Base-by-base conservation (phyloP, 2,888 invertebrate genomes). In the Creontiades dilutus region DNA sequence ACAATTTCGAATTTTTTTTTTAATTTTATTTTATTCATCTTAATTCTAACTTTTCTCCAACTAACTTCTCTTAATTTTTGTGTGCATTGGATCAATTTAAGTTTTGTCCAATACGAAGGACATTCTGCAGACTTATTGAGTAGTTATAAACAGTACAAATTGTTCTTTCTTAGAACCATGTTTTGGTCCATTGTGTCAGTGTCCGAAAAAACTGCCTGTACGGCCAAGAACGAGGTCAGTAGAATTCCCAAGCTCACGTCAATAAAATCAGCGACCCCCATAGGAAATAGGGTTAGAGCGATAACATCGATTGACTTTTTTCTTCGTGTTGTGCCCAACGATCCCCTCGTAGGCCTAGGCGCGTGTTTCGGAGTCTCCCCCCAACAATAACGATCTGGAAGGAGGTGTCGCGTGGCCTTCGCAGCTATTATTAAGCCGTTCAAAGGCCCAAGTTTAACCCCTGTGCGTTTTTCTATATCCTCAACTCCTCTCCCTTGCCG, bases 401-500 rank as follows among this genome's bases (percentile, higher is more conserved):
- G 78, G 78, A n/a, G 78, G 37, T 47, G 37, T 78, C 46, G 37
- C 46, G 11, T 46, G 78, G 78, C 78, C 47, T 46, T 46, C 78
- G 46, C 78, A 78, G 78, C 78, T 78, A 78, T 78, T 78, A 78
- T 78, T 78, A 78, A 37, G 78, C 47, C 46, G 37, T 16, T 78
- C 14, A n/a, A 16, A 47, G n/a, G 7, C 9, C 78, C 78, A 5
- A 78, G 11, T 28, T 76, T 78, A 46, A 78, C 28, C 78, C 23
- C 78, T 4, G 46, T 78, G 46, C 19, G 37, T 47, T 78, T 78
- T 78, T 46, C 68, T 68, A 68, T 68, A 23, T 68, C 68, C 68
- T 23, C 23, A 68, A 68, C 68, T 68, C 78, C 78, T 78, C 78
- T 47, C 46, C 4, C 16, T 46, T 16, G 9, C 5, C 46, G 5